Conservation (phyloP, 2,888 invertebrate species). For the Epistrophe eligans region DNA sequence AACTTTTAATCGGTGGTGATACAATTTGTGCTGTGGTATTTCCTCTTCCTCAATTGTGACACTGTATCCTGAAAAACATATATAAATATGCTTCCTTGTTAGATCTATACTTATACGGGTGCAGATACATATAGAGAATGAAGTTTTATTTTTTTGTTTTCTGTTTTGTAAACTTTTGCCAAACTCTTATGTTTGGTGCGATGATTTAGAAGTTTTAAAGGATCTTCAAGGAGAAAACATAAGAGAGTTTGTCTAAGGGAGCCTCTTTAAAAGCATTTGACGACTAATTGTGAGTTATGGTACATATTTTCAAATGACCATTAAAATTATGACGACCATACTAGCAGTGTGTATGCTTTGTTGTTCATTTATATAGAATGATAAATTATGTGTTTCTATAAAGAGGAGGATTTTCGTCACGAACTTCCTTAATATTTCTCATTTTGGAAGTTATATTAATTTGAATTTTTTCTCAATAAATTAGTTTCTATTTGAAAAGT, state of each 20-base stretch:
- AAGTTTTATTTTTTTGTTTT: conserved; percentile 6
- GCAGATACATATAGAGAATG: not conserved
- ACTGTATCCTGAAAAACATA: conserved; percentile 35
- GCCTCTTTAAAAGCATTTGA: conserved; percentile 38
- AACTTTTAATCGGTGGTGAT: conserved; percentile 72
- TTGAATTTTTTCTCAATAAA: conserved; percentile 1
- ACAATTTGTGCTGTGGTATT: conserved; percentile 60
- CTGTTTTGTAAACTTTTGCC: not conserved
- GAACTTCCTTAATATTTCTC: conserved; percentile 7
- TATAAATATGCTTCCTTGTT: conserved; percentile 11
- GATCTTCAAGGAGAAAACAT: conserved; percentile 17
- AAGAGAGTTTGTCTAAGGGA: conserved; percentile 18
- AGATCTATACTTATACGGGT: not conserved
- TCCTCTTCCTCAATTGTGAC: conserved; percentile 41
- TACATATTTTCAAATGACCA: conserved; percentile 27
- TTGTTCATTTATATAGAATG: not conserved
- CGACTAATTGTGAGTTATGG: conserved; percentile 51
- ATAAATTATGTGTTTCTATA: not conserved
- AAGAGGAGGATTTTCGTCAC: not conserved
- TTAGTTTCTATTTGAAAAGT: not conserved
- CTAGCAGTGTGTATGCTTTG: not conserved
- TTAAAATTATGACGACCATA: conserved; percentile 25
- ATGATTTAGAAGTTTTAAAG: conserved; percentile 50
- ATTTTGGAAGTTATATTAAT: not conserved
- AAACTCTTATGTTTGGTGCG: conserved; percentile 11